Evolutionary conservation across 2,888 invertebrate genomes (phyloP).

Genomic region (Stenodera caucasica): DNA sequence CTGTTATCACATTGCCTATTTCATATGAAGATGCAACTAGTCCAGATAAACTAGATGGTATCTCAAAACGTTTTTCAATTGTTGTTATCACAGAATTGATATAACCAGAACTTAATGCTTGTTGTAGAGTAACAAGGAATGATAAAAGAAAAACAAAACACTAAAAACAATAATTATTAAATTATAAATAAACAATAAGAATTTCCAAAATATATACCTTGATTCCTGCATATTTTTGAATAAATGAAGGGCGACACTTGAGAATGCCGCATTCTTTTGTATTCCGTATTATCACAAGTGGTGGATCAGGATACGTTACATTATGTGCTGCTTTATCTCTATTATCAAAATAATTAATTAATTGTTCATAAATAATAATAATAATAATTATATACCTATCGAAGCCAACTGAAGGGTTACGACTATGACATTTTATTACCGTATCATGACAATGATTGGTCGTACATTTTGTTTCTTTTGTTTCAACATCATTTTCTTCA

Average conservation of each 20-base stretch:
- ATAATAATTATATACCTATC: slow-evolving; percentile 59
- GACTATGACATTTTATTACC: slow-evolving; percentile 75
- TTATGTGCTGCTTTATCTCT: slow-evolving; percentile 63
- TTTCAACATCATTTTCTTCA: slow-evolving; percentile 59
- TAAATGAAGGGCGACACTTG: slow-evolving; percentile 79
- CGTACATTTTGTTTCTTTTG: slow-evolving; percentile 38
- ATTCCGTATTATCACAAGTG: slow-evolving; percentile 62
- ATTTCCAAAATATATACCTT: slow-evolving; percentile 61
- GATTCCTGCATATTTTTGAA: slow-evolving; percentile 88
- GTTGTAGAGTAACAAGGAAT: slow-evolving; percentile 86
- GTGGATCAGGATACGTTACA: slow-evolving; percentile 61
- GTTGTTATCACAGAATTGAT: slow-evolving; percentile 96
- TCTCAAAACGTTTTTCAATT: slow-evolving; percentile 93
- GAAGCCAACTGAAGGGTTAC: slow-evolving; percentile 75
- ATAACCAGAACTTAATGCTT: slow-evolving; percentile 88
- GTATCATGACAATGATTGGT: slow-evolving; percentile 52
- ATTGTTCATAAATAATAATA: not conserved
- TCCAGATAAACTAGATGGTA: slow-evolving; percentile 90
- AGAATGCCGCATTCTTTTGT: slow-evolving; percentile 87
- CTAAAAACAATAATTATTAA: slow-evolving; percentile 60
- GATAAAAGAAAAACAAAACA: slow-evolving; percentile 88
- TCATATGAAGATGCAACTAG: slow-evolving; percentile 93
- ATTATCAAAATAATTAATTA: slow-evolving; percentile 10
- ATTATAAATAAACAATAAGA: slow-evolving; percentile 11
- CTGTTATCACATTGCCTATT: slow-evolving; percentile 93